These are phyloP conservation scores for Julus scanicus DNA, from an alignment of 2,888 invertebrate genomes.

Conservation along the genomic window DNA sequence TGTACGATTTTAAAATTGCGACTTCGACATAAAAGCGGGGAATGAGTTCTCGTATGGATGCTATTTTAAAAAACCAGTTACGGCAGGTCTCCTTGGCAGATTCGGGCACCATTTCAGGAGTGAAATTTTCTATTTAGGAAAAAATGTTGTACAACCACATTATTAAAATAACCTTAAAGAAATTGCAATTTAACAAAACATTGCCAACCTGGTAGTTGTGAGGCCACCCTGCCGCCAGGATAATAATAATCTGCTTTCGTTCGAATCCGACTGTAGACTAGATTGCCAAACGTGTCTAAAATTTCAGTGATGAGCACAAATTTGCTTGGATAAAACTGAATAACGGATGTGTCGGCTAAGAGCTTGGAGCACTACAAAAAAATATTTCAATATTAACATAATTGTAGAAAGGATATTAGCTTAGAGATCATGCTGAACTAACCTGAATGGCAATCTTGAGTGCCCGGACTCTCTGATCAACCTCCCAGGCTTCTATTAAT, in stretches of 20 bases:
- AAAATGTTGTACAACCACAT: background rate
- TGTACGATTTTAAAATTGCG: constrained; percentile 89
- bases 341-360: constrained; percentile 86
- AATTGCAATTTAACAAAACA: background rate
- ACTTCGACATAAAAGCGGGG: constrained; percentile 95
- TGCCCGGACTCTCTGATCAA: constrained; percentile 93
- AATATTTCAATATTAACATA: background rate
- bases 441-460: constrained; percentile 94
- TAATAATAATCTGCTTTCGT: constrained; percentile 77
- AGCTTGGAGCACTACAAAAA: constrained; percentile 90
- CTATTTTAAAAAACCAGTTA: constrained; percentile 99
- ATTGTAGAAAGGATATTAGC: background rate
- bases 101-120: constrained; percentile 82
- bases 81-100: constrained; percentile 94
- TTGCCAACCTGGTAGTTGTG: constrained; percentile 65
- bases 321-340: constrained; percentile 98
- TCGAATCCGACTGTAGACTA: constrained; percentile 86
- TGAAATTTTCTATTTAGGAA: constrained; percentile 73
- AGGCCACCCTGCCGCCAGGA: constrained; percentile 64
- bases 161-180: background rate
- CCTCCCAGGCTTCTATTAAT: constrained; percentile 90
- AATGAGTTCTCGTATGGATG: constrained; percentile 93
- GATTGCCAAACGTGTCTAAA: constrained; percentile 90
- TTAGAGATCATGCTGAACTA: too few species aligned
- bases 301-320: constrained; percentile 97